Evolutionary conservation across 2,797 vertebrate genomes (phyloP), one percentile per base, ranked within the genome.

Genomic region (Pangasius macronema): DNA sequence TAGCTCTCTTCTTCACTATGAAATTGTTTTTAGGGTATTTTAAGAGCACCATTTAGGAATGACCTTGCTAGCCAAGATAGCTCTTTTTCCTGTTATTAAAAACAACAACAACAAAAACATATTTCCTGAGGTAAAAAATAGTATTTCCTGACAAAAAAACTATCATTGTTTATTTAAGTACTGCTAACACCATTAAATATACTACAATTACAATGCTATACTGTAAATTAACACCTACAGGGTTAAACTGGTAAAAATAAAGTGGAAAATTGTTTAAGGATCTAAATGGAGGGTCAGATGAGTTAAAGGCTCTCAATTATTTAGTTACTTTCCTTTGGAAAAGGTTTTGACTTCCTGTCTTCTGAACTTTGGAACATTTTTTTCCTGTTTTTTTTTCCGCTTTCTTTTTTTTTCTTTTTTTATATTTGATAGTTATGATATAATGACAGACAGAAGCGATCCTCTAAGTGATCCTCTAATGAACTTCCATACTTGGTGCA

Each of bases 91-190:
- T 59, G 77, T 27, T 33, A 33, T 39, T 22, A 42, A 72, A 46
- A 16, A 6, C 16, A 55, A 55, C 3, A 53, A 53, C 49, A 49
- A 49, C 49, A 49, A 11, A 55, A 55, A 55, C 53, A 55, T 33
- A 30, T 51, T 81, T 81, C 77, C 77, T 61, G 77, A 59, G 77
- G 53, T 81, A 59, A 65, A 82, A 39, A 82, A 82, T 9, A 63
- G 59, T 7, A 42, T 61, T 82, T 82, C 16, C 59, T 63, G 80
- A 82, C 13, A 24, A 55, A 79, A 27, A 7, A 6, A 42, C 6
- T 30, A 5, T 16, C 27, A 2, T 30, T 55, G 3, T 27, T 46
- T 18, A 9, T 30, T 30, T 33, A 46, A 30, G 2, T 30, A 67
- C 81, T 67, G 9, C 18, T 67, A 82, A n/a, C 7, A 63, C 39